phyloP scores from a whole-genome alignment of 1,140 invertebrate genomes.

The Orchesella cincta region DNA sequence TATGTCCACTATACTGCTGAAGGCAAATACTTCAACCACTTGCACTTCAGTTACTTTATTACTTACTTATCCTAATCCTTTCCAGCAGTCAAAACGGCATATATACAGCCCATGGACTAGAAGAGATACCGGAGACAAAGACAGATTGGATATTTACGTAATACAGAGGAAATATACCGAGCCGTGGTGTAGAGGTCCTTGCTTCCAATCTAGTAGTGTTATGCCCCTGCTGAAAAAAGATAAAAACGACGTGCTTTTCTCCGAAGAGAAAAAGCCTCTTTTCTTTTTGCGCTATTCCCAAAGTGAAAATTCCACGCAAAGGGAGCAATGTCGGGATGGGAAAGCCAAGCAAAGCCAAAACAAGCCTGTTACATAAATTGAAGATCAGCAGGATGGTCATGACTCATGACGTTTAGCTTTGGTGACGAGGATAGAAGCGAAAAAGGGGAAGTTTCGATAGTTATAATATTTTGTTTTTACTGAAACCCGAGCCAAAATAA shows the following conservation, averaged over 20 bases:
- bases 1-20: too few species aligned
- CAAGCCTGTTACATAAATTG: too few species aligned
- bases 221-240: background rate
- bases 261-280: background rate
- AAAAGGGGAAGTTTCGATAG: too few species aligned
- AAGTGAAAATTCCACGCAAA: background rate
- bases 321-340: background rate
- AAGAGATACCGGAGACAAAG: background rate
- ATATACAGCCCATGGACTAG: background rate
- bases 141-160: slow-evolving; percentile 1
- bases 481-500: too few species aligned
- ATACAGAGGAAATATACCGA: background rate
- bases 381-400: too few species aligned
- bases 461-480: too few species aligned
- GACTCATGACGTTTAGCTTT: slow-evolving; percentile 16
- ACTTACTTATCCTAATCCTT: background rate
- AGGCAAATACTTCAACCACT: too few species aligned
- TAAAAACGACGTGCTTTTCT: background rate
- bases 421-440: too few species aligned
- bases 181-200: background rate
- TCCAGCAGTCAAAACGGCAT: background rate
- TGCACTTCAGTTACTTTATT: slow-evolving; percentile 55
- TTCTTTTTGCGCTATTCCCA: background rate
- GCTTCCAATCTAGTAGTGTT: too few species aligned
- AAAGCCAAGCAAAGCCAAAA: too few species aligned